These are phyloP conservation scores for Sericinus montela DNA, from an alignment of 2,888 invertebrate genomes.

Conservation along the genomic window DNA sequence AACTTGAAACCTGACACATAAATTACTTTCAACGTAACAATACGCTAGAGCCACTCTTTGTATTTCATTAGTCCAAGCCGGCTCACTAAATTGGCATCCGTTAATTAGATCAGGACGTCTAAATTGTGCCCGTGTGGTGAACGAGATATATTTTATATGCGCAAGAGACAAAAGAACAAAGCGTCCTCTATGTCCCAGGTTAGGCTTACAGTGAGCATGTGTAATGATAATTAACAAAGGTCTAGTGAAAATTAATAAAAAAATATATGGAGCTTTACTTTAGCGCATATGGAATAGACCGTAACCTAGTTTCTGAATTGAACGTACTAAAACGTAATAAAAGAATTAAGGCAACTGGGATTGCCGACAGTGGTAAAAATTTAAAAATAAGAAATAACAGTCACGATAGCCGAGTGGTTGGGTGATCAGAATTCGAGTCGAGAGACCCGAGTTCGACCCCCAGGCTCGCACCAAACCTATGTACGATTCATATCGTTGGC, in stretches of 20 bases:
- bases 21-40: neutral
- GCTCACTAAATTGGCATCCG: conserved; percentile 28
- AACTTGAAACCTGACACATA: neutral
- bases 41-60: conserved; percentile 10
- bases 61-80: conserved; percentile 12
- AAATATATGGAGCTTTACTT: neutral
- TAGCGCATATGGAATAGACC: too few species aligned
- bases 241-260: conserved; percentile 7
- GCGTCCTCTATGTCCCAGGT: conserved; percentile 4
- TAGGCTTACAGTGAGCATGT: conserved; percentile 4
- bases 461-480: too few species aligned
- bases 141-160: conserved; percentile 18
- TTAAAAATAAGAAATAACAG: too few species aligned
- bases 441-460: too few species aligned
- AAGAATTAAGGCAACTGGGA: too few species aligned
- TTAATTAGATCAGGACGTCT: conserved; percentile 27
- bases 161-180: conserved; percentile 18
- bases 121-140: conserved; percentile 11
- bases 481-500: too few species aligned
- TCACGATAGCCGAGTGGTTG: too few species aligned
- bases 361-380: too few species aligned
- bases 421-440: too few species aligned
- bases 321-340: neutral
- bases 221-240: conserved; percentile 10
- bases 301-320: too few species aligned